These are phyloP conservation scores for Protophormia terraenovae DNA, from an alignment of 2,888 invertebrate genomes.

Conservation along the genomic window DNA sequence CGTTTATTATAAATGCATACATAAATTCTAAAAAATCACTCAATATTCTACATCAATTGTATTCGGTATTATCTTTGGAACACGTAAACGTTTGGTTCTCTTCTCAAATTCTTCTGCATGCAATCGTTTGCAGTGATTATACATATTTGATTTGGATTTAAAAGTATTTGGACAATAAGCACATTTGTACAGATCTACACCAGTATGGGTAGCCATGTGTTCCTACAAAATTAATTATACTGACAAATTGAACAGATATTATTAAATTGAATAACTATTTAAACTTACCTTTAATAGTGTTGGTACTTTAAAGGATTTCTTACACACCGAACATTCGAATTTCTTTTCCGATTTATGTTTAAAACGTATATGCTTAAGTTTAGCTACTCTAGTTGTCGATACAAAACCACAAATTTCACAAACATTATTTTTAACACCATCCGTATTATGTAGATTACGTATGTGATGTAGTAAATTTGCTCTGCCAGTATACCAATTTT, in stretches of 20 bases:
- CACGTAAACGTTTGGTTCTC: constrained; percentile 21
- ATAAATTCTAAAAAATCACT: no score
- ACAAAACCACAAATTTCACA: constrained; percentile 65
- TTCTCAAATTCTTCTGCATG: constrained; percentile 78
- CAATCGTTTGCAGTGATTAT: constrained; percentile 77
- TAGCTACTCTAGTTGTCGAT: constrained; percentile 51
- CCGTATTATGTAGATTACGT: constrained; percentile 51
- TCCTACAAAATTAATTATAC: constrained; percentile 72
- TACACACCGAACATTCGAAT: constrained; percentile 66
- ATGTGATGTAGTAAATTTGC: constrained; percentile 38
- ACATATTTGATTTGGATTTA: constrained; percentile 77
- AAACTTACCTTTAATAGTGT: constrained; percentile 66
- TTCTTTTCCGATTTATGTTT: constrained; percentile 64
- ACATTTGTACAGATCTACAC: constrained; percentile 78
- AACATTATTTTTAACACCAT: constrained; percentile 38
- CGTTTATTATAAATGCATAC: no score
- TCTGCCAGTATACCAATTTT: constrained; percentile 44
- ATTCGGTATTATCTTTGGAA: background rate
- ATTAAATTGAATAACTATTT: background rate
- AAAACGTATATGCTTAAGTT: constrained; percentile 56
- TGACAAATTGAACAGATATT: background rate
- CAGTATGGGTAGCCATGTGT: constrained; percentile 78
- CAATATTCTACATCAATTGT: background rate
- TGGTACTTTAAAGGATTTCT: constrained; percentile 51
- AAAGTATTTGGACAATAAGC: constrained; percentile 77